Evolutionary conservation across 2,113 vertebrate species (phyloP).

Genomic region (Tachysurus fulvidraco): DNA sequence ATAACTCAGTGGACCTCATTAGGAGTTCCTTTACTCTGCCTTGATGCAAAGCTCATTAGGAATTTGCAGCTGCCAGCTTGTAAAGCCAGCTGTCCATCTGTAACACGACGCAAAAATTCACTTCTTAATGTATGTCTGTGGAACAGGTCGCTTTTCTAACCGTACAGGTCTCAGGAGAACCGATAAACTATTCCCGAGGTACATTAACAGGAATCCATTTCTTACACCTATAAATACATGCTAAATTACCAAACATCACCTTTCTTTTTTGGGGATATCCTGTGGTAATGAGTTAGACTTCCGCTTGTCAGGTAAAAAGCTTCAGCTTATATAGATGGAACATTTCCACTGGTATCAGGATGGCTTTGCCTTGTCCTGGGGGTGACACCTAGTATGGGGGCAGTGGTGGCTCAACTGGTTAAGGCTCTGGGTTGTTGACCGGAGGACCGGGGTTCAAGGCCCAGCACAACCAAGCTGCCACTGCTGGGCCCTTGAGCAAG

Average conservation of each 20-base stretch:
- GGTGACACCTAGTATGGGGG: too few relatives aligned
- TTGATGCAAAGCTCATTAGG: slow-evolving; percentile 46
- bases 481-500: too few relatives aligned
- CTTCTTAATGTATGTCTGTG: background rate
- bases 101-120: background rate
- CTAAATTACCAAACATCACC: background rate
- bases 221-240: background rate
- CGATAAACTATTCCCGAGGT: background rate
- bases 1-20: slow-evolving; percentile 50
- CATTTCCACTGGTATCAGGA: background rate
- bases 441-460: too few relatives aligned
- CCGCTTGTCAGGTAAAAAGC: background rate
- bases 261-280: background rate
- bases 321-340: background rate
- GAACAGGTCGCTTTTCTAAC: background rate
- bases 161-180: background rate
- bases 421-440: too few relatives aligned
- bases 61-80: slow-evolving; percentile 37
- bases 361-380: background rate
- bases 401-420: too few relatives aligned
- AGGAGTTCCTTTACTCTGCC: slow-evolving; percentile 36
- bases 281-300: background rate
- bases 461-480: too few relatives aligned
- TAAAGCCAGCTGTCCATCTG: slow-evolving; percentile 35
- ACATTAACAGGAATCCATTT: background rate